phyloP scores from a whole-genome alignment of 92 coral and sea anemone genomes.

The Scolanthus callimorphus region DNA sequence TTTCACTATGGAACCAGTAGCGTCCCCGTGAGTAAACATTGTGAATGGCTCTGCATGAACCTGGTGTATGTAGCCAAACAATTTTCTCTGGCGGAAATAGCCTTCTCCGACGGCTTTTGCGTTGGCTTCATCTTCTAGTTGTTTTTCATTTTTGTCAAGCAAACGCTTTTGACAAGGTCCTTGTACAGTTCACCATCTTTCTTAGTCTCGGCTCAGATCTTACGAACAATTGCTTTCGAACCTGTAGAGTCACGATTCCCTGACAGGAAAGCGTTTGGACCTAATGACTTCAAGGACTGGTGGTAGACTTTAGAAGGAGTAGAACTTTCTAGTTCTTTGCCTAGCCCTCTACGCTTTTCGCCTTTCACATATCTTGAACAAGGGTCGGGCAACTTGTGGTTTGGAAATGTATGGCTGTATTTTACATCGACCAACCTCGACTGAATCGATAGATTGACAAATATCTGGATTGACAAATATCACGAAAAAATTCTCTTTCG shows the following conservation, averaged over 20 bases:
- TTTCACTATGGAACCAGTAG: constrained; percentile 37
- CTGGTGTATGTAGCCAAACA: constrained; percentile 24
- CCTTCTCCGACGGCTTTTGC: constrained; percentile 6
- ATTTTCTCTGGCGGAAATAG: constrained; percentile 10
- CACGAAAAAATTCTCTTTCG: too few relatives aligned
- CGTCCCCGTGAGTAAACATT: constrained; percentile 26
- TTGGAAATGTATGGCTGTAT: too few relatives aligned
- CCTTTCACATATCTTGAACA: constrained; percentile 11
- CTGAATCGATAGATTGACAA: too few relatives aligned
- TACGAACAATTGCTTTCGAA: constrained; percentile 2
- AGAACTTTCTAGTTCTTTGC: neutral
- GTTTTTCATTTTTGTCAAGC: constrained; percentile 7
- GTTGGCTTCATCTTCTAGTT: neutral
- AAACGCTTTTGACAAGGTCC: constrained; percentile 10
- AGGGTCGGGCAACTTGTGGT: constrained; percentile 3
- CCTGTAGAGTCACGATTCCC: constrained; percentile 26
- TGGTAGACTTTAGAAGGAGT: constrained; percentile 13
- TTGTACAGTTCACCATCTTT: neutral
- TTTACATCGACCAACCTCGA: too few relatives aligned
- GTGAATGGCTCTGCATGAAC: constrained; percentile 11
- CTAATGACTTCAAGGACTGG: neutral
- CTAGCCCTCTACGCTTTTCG: neutral
- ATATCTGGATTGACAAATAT: too few relatives aligned
- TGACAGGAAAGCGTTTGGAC: constrained; percentile 7
- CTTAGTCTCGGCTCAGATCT: constrained; percentile 5